These are phyloP conservation scores for Ormyrus nitidulus DNA, from an alignment of 2,888 invertebrate species.

Conservation along the genomic window DNA sequence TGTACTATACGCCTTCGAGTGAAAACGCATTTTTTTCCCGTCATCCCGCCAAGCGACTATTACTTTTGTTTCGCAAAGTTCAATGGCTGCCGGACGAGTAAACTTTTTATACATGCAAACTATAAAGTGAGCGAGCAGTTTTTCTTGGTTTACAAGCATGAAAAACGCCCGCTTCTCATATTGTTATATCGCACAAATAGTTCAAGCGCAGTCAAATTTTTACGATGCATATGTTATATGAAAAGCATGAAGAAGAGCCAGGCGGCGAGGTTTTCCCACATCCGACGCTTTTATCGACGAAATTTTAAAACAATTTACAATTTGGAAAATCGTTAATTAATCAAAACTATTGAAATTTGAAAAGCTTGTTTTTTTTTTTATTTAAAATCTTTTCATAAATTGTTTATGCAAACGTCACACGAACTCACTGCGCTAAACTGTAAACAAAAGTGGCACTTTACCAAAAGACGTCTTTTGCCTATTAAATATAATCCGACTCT, in stretches of 20 bases:
- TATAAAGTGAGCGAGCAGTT: background rate
- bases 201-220: slow-evolving; percentile 31
- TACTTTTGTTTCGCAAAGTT: background rate
- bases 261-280: no score
- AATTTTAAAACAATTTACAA: no score
- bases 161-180: slow-evolving; percentile 11
- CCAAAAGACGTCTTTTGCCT: background rate
- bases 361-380: no score
- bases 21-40: no score
- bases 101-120: slow-evolving; percentile 1
- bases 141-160: background rate
- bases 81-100: no score
- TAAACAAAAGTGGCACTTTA: slow-evolving; percentile 1
- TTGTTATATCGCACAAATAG: slow-evolving; percentile 16
- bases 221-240: background rate
- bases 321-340: no score
- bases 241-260: no score
- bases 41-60: background rate
- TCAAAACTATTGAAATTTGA: no score
- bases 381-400: no score
- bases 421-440: slow-evolving; percentile 13
- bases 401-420: no score
- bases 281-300: no score
- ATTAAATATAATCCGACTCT: slow-evolving; percentile 6
- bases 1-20: no score